Base-by-base conservation (phyloP, 1,140 invertebrate species). In the Tetramorium parvispinum region DNA sequence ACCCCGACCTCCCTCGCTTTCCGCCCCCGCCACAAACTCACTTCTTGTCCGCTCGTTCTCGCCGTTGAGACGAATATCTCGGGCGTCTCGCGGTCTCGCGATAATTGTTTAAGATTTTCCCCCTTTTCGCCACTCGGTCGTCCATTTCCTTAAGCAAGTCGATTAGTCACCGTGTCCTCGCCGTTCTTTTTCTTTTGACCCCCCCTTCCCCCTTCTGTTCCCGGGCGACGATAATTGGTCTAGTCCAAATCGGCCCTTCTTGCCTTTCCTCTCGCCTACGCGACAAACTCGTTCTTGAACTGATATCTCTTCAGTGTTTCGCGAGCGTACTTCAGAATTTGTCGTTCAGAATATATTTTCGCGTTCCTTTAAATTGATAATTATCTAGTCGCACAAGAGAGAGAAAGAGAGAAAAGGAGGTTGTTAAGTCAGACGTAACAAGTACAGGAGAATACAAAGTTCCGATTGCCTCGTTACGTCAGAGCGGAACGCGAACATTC, bases 101-200 rank as follows among this genome's bases (percentile, higher is more conserved):
- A 90, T 92, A 92, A 92, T 92, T 91, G 88, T 92, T 92, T 90
- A 83, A 89, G 87, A 87, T 91, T 91, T 91, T 86, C 73, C 82
- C 27, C 55, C 40, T 75, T 73, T 78, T 27, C 57, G 2, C 27
- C 16, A 66, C 46, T 65, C 37, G 21, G n/a, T 59, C 85, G 88
- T 76, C 81, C 61, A 87, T 91, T 87, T 85, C 66, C 77, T 89
- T 87, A 88, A 91, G 87, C 87, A 75, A 82, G 79, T 88, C 85
- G 88, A 91, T 91, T 87, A 91, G 85, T 88, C 77, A 90, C 53
- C 43, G 57, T 40, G 49, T 37, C 37, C 40, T 8, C 8, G 2
- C 43, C n/a, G 27, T 37, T 59, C 43, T n/a, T 46, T 70, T 81
- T 55, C 57, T 70, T 85, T 66, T 27, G 5, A 77, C 13, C 43